Evolutionary conservation across 2,113 vertebrate species (phyloP).

Genomic region (Lophius piscatorius): DNA sequence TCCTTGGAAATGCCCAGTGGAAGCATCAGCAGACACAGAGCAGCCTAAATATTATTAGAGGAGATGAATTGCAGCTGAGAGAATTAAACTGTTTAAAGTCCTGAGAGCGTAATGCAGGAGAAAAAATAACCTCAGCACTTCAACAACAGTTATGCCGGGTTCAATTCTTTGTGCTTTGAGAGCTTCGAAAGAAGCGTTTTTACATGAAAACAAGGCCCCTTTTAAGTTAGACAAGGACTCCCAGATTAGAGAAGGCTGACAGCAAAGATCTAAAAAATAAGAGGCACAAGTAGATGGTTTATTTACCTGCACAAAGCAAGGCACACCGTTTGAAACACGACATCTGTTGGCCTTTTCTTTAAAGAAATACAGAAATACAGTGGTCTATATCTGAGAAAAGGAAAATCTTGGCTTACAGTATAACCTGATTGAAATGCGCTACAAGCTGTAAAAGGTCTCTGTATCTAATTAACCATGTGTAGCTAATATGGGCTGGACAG

Average conservation of each 20-base stretch:
- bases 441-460: constrained; percentile 2
- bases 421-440: constrained; percentile 17
- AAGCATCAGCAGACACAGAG: constrained; percentile 31
- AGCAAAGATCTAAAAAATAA: constrained; percentile 41
- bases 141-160: constrained; percentile 18
- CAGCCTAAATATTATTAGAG: constrained; percentile 48
- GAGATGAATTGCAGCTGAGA: constrained; percentile 52
- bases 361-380: constrained; percentile 39
- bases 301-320: constrained; percentile 35
- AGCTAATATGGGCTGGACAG: no score
- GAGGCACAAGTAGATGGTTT: constrained; percentile 38
- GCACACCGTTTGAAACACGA: constrained; percentile 10
- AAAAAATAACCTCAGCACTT: constrained; percentile 45
- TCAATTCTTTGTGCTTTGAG: constrained; percentile 34
- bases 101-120: constrained; percentile 18
- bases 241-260: constrained; percentile 40
- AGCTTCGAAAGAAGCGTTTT: constrained; percentile 35
- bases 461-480: neutral
- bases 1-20: constrained; percentile 51
- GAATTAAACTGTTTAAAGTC: constrained; percentile 41
- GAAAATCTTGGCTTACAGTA: constrained; percentile 5
- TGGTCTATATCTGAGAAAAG: constrained; percentile 19
- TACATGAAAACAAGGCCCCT: constrained; percentile 36
- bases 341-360: constrained; percentile 13
- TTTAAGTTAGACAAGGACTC: constrained; percentile 54